phyloP scores from a whole-genome alignment of 2,888 invertebrate genomes.

The Phanerotoma sp. region DNA sequence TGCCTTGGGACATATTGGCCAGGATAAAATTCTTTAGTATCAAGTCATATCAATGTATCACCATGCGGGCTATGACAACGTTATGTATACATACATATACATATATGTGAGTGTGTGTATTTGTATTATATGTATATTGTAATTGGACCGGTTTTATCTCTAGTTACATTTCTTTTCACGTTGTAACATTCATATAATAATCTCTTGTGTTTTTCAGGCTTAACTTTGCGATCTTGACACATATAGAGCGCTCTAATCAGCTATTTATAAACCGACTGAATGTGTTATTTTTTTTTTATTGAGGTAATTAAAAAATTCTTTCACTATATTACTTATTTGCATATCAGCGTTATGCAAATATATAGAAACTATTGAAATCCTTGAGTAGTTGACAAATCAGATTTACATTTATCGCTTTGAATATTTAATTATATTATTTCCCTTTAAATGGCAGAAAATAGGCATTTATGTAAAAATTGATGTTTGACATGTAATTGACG shows the following conservation, averaged over 20 bases:
- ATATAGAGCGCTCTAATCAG: background rate
- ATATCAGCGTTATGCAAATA: no score
- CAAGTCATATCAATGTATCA: no score
- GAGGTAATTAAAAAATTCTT: no score
- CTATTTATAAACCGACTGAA: constrained; percentile 6
- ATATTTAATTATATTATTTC: no score
- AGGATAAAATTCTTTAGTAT: no score
- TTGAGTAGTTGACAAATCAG: no score
- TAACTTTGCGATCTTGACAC: background rate
- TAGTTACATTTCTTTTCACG: constrained; percentile 24
- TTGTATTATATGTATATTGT: constrained; percentile 40
- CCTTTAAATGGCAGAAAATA: no score
- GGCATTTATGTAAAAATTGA: no score
- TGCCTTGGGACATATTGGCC: constrained; percentile 6
- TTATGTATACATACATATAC: background rate
- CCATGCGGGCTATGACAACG: background rate
- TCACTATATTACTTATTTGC: background rate
- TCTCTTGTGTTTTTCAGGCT: background rate
- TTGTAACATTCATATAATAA: background rate
- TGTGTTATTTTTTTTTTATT: background rate
- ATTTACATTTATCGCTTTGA: no score
- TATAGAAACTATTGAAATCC: no score
- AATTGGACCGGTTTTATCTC: constrained; percentile 42
- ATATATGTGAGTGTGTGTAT: background rate
- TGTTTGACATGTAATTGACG: no score